phyloP scores from a whole-genome alignment of 2,888 invertebrate genomes.

The Eurytoma californica region DNA sequence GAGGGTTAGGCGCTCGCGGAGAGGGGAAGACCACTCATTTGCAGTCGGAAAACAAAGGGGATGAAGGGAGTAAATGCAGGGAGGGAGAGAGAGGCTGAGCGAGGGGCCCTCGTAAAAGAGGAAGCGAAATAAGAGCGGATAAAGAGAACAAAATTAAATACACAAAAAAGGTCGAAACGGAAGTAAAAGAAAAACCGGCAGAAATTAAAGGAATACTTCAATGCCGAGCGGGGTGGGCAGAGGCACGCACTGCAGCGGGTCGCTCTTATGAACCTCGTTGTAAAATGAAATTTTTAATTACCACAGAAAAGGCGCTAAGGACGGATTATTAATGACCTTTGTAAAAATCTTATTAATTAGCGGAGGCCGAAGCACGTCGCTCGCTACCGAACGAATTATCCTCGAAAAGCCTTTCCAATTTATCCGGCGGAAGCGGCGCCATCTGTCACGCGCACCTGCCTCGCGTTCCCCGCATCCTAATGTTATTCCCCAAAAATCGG shows the following conservation, averaged over 20 bases:
- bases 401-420: constrained; percentile 62
- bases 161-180: constrained; percentile 35
- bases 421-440: constrained; percentile 66
- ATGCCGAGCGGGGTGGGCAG: neutral
- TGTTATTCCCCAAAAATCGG: constrained; percentile 19
- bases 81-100: constrained; percentile 20
- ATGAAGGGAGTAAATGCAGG: constrained; percentile 54
- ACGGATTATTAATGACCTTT: neutral
- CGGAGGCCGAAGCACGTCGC: no score
- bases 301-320: neutral
- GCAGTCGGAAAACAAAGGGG: constrained; percentile 73
- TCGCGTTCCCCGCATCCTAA: constrained; percentile 28
- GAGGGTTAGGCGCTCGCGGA: constrained; percentile 61
- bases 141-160: constrained; percentile 51
- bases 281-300: constrained; percentile 22
- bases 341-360: constrained; percentile 21
- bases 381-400: constrained; percentile 61
- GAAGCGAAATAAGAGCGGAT: constrained; percentile 30
- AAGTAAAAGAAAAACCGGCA: constrained; percentile 36
- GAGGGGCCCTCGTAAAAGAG: constrained; percentile 37
- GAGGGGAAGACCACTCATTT: constrained; percentile 70
- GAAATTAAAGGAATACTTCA: neutral
- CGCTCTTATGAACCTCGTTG: neutral
- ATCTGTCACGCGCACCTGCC: constrained; percentile 70
- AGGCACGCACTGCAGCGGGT: neutral